Percentiles rank a stretch among this genome's conserved stretches.
These are phyloP conservation scores for Meiosimyza decipiens DNA, from an alignment of 2,888 invertebrate genomes.

Conservation along the genomic window DNA sequence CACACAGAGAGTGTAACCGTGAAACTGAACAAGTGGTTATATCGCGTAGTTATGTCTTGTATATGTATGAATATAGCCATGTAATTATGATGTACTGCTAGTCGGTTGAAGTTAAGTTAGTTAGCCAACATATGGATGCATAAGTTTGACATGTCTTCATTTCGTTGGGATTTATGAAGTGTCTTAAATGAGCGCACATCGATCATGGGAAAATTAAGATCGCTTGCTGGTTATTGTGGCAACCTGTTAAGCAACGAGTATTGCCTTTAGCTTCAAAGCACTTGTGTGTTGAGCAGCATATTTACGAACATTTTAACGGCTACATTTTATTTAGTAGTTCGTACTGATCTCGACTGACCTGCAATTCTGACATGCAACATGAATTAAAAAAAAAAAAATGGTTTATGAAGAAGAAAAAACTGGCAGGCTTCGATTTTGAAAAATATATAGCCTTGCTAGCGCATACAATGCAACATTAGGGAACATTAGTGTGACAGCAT, in stretches of 20 bases:
- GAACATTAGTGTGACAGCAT: constrained; percentile 22
- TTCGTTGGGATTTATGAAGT: not conserved
- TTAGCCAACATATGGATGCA: too few relatives aligned
- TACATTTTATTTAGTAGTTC: too few relatives aligned
- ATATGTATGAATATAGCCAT: constrained; percentile 14
- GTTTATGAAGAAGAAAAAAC: too few relatives aligned
- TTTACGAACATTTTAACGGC: too few relatives aligned
- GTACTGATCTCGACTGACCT: constrained; percentile 9
- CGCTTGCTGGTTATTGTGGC: not conserved
- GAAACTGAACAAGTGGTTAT: not conserved
- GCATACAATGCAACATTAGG: constrained; percentile 18
- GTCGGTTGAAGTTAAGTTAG: not conserved
- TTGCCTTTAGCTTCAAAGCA: not conserved
- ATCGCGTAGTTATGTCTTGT: not conserved
- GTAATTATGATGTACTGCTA: constrained; percentile 29
- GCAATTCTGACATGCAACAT: not conserved
- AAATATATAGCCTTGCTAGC: constrained; percentile 15
- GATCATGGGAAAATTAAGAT: constrained; percentile 18
- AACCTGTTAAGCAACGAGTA: not conserved
- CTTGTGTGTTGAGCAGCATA: too few relatives aligned
- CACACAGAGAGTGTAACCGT: not conserved
- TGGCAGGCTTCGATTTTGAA: not conserved
- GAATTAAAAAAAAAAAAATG: too few relatives aligned
- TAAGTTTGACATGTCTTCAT: too few relatives aligned
- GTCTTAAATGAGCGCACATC: constrained; percentile 19